Conservation (phyloP, 2,797 vertebrate genomes). For the Epinephelus malabaricus region DNA sequence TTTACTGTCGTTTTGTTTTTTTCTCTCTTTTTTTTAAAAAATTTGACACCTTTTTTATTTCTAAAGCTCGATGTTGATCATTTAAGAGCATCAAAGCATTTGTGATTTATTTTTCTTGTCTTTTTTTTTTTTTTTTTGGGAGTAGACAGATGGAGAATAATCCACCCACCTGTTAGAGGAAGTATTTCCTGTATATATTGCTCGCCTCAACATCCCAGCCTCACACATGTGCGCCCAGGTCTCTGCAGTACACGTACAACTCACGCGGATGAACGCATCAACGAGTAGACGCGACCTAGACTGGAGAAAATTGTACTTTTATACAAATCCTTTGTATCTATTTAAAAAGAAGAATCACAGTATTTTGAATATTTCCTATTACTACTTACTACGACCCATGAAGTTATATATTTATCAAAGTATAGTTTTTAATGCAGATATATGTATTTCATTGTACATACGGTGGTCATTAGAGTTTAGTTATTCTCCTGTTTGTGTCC, state of each 20-base stretch:
- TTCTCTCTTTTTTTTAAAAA: neutral
- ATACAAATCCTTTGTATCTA: conserved; percentile 91
- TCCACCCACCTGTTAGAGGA: conserved; percentile 51
- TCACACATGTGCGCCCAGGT: conserved; percentile 16
- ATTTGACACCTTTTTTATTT: conserved; percentile 39
- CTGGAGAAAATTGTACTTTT: conserved; percentile 90
- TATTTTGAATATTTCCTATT: conserved; percentile 94
- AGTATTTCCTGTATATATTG: conserved; percentile 60
- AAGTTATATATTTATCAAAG: conserved; percentile 90
- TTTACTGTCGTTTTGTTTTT: neutral
- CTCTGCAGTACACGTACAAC: conserved; percentile 22
- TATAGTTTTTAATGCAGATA: conserved; percentile 89
- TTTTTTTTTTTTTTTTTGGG: neutral
- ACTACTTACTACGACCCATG: conserved; percentile 83
- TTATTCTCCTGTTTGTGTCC: conserved; percentile 49
- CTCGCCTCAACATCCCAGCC: conserved; percentile 35
- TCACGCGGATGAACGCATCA: conserved; percentile 30
- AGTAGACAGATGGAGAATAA: conserved; percentile 29
- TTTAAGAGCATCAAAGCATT: conserved; percentile 56
- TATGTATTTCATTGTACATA: conserved; percentile 87
- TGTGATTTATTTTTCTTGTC: conserved; percentile 6
- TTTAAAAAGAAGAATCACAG: conserved; percentile 89
- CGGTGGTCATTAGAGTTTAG: conserved; percentile 76
- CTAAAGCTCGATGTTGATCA: conserved; percentile 72
- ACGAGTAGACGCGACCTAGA: conserved; percentile 62